phyloP scores from a whole-genome alignment of 2,113 vertebrate species.

The Urocitellus parryii region DNA sequence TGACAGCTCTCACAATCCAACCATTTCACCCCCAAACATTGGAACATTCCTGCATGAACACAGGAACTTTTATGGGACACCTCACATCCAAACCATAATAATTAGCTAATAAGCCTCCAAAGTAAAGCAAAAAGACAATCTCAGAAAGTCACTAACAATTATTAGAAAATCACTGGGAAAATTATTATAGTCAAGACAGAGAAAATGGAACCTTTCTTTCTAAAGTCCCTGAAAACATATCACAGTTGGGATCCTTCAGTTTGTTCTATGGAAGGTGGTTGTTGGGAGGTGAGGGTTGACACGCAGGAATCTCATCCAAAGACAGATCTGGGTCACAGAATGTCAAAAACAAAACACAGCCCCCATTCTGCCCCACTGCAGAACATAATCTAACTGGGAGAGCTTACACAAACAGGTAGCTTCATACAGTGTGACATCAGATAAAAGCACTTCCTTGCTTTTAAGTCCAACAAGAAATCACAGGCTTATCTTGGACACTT shows the following conservation, averaged over 20 bases:
- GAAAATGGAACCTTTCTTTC: background rate
- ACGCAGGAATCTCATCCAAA: background rate
- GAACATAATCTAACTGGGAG: background rate
- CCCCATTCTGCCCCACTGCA: background rate
- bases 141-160: background rate
- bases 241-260: too few species aligned
- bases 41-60: too few species aligned
- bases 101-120: background rate
- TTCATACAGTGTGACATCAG: background rate
- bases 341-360: background rate
- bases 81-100: too few species aligned
- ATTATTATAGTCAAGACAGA: background rate
- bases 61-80: too few species aligned
- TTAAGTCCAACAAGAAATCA: background rate
- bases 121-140: background rate
- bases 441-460: background rate
- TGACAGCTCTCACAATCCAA: too few species aligned
- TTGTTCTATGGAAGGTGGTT: background rate
- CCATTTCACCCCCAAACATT: too few species aligned
- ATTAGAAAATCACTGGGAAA: background rate
- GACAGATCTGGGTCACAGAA: background rate
- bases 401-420: background rate
- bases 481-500: background rate
- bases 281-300: too few species aligned
- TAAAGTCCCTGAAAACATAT: background rate